phyloP scores from a whole-genome alignment of 2,113 vertebrate genomes.

The Oreotragus oreotragus region DNA sequence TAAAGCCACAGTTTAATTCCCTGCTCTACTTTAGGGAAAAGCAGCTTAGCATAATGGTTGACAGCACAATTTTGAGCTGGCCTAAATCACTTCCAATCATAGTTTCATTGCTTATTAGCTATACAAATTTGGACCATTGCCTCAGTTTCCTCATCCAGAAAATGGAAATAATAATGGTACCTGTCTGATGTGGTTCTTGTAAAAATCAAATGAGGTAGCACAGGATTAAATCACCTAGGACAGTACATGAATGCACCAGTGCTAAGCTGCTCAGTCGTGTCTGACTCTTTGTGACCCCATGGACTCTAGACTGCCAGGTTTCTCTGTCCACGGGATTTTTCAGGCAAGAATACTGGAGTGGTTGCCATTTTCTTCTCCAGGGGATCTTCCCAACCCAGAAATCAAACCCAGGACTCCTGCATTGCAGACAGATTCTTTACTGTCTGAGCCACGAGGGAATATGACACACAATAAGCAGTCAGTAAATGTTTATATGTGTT shows the following conservation, averaged over 20 bases:
- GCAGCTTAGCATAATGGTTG: background rate
- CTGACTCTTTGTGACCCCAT: background rate
- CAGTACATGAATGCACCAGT: background rate
- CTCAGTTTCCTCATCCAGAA: background rate
- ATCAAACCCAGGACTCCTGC: background rate
- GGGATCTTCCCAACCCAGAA: background rate
- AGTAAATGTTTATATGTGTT: background rate
- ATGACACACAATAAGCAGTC: background rate
- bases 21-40: background rate
- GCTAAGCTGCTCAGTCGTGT: background rate
- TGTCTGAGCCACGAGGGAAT: background rate
- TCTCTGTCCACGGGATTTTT: background rate
- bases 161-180: background rate
- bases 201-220: background rate
- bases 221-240: background rate
- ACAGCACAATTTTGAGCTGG: background rate
- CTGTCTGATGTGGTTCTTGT: background rate
- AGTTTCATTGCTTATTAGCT: background rate
- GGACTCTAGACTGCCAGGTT: background rate
- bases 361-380: background rate
- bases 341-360: background rate
- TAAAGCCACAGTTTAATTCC: background rate
- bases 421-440: background rate
- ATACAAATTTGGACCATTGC: background rate
- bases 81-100: background rate